These are phyloP conservation scores for Coleophora deauratella DNA, from an alignment of 2,888 invertebrate genomes.

Conservation along the genomic window DNA sequence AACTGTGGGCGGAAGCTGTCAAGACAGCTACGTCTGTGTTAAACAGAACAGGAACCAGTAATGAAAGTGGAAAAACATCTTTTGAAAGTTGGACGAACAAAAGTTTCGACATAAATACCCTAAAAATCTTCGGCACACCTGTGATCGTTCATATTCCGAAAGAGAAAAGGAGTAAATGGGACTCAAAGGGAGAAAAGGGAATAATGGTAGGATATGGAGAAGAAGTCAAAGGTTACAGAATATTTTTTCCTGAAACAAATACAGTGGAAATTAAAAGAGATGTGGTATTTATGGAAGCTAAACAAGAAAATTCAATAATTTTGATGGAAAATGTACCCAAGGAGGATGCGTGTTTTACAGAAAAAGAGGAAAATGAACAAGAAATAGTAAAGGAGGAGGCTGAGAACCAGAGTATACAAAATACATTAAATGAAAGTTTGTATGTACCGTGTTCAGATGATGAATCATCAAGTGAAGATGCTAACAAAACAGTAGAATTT, in stretches of 20 bases:
- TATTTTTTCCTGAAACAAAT: constrained; percentile 12
- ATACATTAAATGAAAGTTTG: neutral
- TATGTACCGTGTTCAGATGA: constrained; percentile 1
- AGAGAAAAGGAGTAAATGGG: constrained; percentile 10
- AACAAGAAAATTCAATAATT: neutral
- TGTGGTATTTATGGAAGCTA: constrained; percentile 6
- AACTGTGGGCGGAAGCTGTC: constrained; percentile 15
- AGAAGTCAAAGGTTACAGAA: constrained; percentile 11
- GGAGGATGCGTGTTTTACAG: too few relatives aligned
- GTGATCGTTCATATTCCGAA: constrained; percentile 12
- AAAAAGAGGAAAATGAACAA: neutral
- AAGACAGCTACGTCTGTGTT: constrained; percentile 3
- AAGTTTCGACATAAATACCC: constrained; percentile 8
- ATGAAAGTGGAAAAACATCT: constrained; percentile 9
- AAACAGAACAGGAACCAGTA: constrained; percentile 9
- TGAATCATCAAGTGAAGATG: neutral
- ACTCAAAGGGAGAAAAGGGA: constrained; percentile 9
- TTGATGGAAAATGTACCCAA: neutral
- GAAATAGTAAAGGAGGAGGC: neutral
- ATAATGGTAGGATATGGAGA: constrained; percentile 17
- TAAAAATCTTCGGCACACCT: constrained; percentile 12
- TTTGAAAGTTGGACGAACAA: constrained; percentile 14
- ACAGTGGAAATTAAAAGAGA: constrained; percentile 13
- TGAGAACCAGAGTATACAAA: neutral
- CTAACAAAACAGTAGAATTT: too few relatives aligned